A percentile compares a stretch with the other conserved stretches of the same genome.
phyloP scores from a whole-genome alignment of 2,113 vertebrate genomes.

The Morone chrysops region DNA sequence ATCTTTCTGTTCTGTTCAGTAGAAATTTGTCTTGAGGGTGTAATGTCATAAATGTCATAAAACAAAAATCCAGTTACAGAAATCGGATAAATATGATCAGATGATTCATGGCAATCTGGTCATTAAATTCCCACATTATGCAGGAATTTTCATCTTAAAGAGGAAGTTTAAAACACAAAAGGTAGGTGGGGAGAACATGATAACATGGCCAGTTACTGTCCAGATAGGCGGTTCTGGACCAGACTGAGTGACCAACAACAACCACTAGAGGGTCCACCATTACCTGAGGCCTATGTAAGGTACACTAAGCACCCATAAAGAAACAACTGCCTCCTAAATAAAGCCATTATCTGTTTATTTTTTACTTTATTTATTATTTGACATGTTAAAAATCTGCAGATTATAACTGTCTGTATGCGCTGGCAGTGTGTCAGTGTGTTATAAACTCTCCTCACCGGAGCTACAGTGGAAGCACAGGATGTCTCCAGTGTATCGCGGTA shows the following conservation, averaged over 20 bases:
- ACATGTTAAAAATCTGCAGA: neutral
- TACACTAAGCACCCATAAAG: neutral
- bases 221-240: neutral
- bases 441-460: neutral
- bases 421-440: neutral
- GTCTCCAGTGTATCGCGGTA: conserved; percentile 50
- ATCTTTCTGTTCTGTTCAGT: no score
- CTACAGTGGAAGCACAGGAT: neutral
- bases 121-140: no score
- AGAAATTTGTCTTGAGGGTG: no score
- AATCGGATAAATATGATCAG: no score
- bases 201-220: neutral
- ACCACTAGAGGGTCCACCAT: neutral
- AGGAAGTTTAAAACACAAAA: no score
- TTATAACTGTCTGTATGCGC: neutral
- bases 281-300: no score
- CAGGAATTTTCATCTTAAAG: no score
- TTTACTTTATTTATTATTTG: neutral
- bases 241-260: neutral
- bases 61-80: no score
- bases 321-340: neutral
- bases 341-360: neutral
- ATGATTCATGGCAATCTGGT: no score
- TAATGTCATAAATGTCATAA: no score
- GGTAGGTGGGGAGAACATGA: no score